These are phyloP conservation scores for Hecatera dysodea DNA, from an alignment of 2,888 invertebrate species.

Conservation along the genomic window DNA sequence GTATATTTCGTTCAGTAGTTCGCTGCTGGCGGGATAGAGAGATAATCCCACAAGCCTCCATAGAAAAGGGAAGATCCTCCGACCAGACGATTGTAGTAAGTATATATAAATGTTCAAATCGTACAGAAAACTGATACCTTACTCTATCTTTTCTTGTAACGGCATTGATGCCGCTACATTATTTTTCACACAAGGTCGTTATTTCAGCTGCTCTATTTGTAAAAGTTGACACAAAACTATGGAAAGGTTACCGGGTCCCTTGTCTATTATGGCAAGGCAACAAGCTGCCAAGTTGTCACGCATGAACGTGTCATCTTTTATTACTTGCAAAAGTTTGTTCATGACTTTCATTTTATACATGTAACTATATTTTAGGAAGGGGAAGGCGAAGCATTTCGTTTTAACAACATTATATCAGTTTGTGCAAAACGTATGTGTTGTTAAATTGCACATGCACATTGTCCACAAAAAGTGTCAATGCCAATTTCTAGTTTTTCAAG, in stretches of 20 bases:
- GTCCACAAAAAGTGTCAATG: no score
- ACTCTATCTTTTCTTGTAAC: no score
- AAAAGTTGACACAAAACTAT: conserved; percentile 20
- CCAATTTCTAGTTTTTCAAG: conserved; percentile 11
- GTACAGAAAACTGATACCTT: no score
- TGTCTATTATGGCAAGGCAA: conserved; percentile 7
- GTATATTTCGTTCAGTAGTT: no score
- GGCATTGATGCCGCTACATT: no score
- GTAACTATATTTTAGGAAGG: neutral
- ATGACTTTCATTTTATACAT: conserved; percentile 8
- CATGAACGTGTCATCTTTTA: conserved; percentile 21
- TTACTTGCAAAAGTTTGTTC: conserved; percentile 14
- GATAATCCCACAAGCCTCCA: no score
- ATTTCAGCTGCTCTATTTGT: conserved; percentile 33
- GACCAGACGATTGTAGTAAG: no score
- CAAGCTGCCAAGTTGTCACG: conserved; percentile 21
- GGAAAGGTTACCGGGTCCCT: conserved; percentile 33
- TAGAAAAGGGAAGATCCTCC: no score
- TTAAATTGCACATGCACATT: neutral
- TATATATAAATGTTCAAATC: no score
- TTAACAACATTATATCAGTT: no score
- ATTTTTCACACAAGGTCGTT: conserved; percentile 24
- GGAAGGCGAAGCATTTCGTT: no score
- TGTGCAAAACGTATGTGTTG: neutral
- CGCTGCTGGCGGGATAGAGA: no score